Base-by-base conservation (phyloP, 2,797 vertebrate genomes). In the Muscicapa striata region DNA sequence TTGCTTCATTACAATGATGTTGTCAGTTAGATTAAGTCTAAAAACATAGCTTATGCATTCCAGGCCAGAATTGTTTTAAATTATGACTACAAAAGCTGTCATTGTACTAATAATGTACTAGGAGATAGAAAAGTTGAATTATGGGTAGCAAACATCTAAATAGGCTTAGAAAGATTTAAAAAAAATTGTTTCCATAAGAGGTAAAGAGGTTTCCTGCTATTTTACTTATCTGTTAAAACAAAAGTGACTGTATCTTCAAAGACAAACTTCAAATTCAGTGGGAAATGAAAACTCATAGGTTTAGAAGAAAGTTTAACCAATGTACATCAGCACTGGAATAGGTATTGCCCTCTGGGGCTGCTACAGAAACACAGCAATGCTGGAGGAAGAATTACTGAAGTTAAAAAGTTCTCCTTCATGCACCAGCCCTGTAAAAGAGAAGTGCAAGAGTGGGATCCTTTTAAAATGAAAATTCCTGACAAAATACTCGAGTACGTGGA, bases 241-340 rank as follows among this genome's bases (percentile, higher is more conserved):
- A 80, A 82, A 83, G 20, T 76, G 22, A 67, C 48, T 40, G 3
- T 67, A 34, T 63, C 74, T 94, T 75, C 17, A 9, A 87, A 85
- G 91, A 90, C 8, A 93, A 94, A 82, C 5, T 51, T 51, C 49
- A 16, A 29, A 23, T 30, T 49, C 21, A 15, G 9, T 26, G 84
- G 30, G 75, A 80, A 76, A 69, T 85, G 63, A 85, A 91, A 95
- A 85, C n/a, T 94, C 45, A 15, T 51, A 96, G 69, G 21, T 58
- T 87, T 80, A 91, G 48, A 90, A 90, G 45, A 86, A 96, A 73
- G 45, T 89, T 96, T 93, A 96, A 55, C 20, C 32, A 24, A 62
- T 61, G 30, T 77, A 34, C 20, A 15, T 74, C 34, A 93, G 59
- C 11, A 77, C 40, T 94, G 90, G 73, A 62, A 93, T 67, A 94